phyloP scores from a whole-genome alignment of 2,113 vertebrate genomes.

The Gorsachius goisagi region DNA sequence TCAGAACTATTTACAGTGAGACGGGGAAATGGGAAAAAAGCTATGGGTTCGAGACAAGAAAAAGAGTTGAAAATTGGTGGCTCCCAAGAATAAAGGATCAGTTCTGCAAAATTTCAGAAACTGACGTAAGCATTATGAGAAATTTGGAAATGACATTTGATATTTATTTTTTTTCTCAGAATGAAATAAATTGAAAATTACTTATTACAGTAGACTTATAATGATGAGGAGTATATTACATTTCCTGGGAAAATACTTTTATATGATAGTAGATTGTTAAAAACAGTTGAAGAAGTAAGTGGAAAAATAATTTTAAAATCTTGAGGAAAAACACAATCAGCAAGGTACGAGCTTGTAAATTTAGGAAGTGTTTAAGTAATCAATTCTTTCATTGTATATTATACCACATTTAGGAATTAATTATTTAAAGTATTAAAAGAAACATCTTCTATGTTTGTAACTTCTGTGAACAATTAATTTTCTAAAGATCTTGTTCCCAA shows the following conservation, averaged over 20 bases:
- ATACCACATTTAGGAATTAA: not conserved
- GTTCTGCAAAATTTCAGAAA: constrained; percentile 65
- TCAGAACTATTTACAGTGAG: constrained; percentile 84
- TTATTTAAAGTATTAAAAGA: not conserved
- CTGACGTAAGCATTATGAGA: constrained; percentile 75
- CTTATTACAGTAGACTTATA: not conserved
- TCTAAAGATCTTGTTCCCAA: not conserved
- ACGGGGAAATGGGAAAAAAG: constrained; percentile 87
- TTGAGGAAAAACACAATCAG: not conserved
- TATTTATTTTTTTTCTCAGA: not conserved
- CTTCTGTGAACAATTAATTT: not conserved
- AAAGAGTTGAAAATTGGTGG: constrained; percentile 90
- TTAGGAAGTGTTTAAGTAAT: not conserved
- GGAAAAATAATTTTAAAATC: not conserved
- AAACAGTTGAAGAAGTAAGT: not conserved
- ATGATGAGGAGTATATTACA: not conserved
- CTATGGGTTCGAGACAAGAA: constrained; percentile 84
- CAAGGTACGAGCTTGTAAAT: not conserved
- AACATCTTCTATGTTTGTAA: rapidly evolving
- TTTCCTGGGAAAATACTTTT: not conserved
- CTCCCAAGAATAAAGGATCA: constrained; percentile 82
- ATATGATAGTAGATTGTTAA: not conserved
- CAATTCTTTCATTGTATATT: not conserved
- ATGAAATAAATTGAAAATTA: not conserved
- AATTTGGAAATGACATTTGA: not conserved